Evolutionary conservation across 2,888 invertebrate species (phyloP), one percentile per base, ranked within the genome.

Genomic region (Peribatodes rhomboidaria): DNA sequence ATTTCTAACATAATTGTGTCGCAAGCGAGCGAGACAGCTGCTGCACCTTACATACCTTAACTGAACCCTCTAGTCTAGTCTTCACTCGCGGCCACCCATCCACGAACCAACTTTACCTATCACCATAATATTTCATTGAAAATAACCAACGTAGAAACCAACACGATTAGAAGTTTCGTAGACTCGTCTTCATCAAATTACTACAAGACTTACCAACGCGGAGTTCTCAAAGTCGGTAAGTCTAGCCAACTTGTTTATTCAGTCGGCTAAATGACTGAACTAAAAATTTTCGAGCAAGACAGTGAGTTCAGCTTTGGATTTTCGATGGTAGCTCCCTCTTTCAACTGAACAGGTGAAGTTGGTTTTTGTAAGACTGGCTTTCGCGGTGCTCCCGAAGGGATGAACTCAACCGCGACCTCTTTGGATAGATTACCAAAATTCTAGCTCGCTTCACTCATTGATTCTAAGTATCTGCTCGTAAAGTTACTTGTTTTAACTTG

Each of bases 341-440:
- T 11, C 1, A 50, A 50, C 13, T 35, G 13, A 7, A 20, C 8
- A 35, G 9, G 11, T n/a, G 18, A 2, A 50, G 20, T 37, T 37
- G 35, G 50, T 50, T 2, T 2, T 18, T 37, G 18, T 50, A 35
- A 35, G 55, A 31, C 55, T 44, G 55, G 55, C 44, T 55, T 55
- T 55, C 44, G 55, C 33, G 44, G 55, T 55, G 44, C 55, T 55
- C 55, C 33, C 31, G 2, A 31, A 31, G 44, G 44, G 55, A 42
- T 44, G 33, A 42, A 31, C 16, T 54, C 31, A 42, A 55, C 55
- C 44, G 42, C 33, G 27, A 27, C 14, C 53, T 53, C 22, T 53
- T 22, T 39, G 39, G 53, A 41, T 55, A 31, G 55, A 55, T 55
- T 55, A 55, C 33, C 44, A 13, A 44, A 55, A 44, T 55, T 55